phyloP scores from a whole-genome alignment of 1,140 invertebrate genomes.

The Physella acuta region DNA sequence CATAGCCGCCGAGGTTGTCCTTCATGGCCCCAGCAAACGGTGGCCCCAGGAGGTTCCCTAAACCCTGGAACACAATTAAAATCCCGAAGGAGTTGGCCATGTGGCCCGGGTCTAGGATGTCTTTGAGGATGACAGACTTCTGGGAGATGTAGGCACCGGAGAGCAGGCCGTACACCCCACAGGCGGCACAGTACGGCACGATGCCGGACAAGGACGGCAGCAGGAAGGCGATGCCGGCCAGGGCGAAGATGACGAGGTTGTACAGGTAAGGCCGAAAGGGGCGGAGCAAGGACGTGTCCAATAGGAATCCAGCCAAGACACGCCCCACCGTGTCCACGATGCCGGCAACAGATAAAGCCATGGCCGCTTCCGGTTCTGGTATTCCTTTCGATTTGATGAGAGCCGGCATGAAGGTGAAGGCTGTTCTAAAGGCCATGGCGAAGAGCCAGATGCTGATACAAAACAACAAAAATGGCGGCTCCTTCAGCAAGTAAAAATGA shows the following conservation, averaged over 20 bases:
- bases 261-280: conserved; percentile 40
- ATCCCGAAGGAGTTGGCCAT: conserved; percentile 91
- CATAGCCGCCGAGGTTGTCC: conserved; percentile 37
- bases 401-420: conserved; percentile 48
- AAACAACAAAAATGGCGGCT: conserved; percentile 41
- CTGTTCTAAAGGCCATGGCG: conserved; percentile 41
- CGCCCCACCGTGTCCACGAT: conserved; percentile 40
- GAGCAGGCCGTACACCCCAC: conserved; percentile 41
- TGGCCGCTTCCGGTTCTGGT: conserved; percentile 33
- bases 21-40: conserved; percentile 77
- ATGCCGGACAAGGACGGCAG: conserved; percentile 35
- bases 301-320: conserved; percentile 35
- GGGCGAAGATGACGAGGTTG: conserved; percentile 39
- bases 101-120: conserved; percentile 87
- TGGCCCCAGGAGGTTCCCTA: conserved; percentile 81
- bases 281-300: conserved; percentile 39
- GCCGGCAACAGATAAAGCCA: conserved; percentile 40
- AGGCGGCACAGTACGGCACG: conserved; percentile 30
- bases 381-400: conserved; percentile 39
- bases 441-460: conserved; percentile 44
- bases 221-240: conserved; percentile 34
- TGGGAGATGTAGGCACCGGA: conserved; percentile 72
- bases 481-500: conserved; percentile 41
- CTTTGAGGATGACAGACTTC: conserved; percentile 86
- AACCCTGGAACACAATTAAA: conserved; percentile 87